phyloP scores from a whole-genome alignment of 1,140 invertebrate species.

The Geopemphigus sp. region DNA sequence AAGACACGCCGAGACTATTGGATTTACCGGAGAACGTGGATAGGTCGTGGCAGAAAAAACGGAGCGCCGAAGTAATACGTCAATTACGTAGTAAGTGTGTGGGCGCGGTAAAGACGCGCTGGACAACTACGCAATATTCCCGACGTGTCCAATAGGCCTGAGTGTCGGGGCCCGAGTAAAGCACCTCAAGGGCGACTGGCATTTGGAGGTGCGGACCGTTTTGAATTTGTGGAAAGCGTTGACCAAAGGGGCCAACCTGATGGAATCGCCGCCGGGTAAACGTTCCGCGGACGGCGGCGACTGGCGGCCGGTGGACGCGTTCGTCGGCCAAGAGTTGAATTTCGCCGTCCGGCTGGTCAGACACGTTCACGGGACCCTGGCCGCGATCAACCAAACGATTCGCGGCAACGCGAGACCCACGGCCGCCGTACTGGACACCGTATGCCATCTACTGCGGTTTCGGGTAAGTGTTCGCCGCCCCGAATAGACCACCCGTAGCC shows the following conservation, averaged over 20 bases:
- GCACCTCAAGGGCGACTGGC: slow-evolving; percentile 59
- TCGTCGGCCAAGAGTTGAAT: slow-evolving; percentile 62
- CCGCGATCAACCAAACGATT: slow-evolving; percentile 64
- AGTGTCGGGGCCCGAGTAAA: slow-evolving; percentile 50
- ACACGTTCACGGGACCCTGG: slow-evolving; percentile 62
- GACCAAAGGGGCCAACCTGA: slow-evolving; percentile 55
- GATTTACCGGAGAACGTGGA: slow-evolving; percentile 81
- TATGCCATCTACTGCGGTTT: slow-evolving; percentile 61
- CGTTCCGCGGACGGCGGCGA: slow-evolving; percentile 52
- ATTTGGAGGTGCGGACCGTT: slow-evolving; percentile 65
- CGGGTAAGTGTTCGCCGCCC: slow-evolving; percentile 57
- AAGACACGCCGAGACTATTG: slow-evolving; percentile 70
- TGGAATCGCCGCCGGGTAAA: not conserved
- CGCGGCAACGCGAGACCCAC: slow-evolving; percentile 61
- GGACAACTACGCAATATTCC: too few species aligned
- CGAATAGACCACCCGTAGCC: too few species aligned
- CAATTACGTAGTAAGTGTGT: slow-evolving; percentile 63
- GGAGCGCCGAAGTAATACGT: slow-evolving; percentile 63
- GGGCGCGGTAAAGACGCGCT: too few species aligned
- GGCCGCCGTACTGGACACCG: slow-evolving; percentile 59
- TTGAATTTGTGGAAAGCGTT: slow-evolving; percentile 76
- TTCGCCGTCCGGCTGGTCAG: slow-evolving; percentile 59
- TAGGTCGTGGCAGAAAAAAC: slow-evolving; percentile 71
- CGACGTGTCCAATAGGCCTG: too few species aligned
- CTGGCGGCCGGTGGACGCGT: slow-evolving; percentile 58